A percentile compares a stretch with the other conserved stretches of the same genome.
phyloP scores from a whole-genome alignment of 2,797 vertebrate genomes.

The Syngnathus rostellatus region DNA sequence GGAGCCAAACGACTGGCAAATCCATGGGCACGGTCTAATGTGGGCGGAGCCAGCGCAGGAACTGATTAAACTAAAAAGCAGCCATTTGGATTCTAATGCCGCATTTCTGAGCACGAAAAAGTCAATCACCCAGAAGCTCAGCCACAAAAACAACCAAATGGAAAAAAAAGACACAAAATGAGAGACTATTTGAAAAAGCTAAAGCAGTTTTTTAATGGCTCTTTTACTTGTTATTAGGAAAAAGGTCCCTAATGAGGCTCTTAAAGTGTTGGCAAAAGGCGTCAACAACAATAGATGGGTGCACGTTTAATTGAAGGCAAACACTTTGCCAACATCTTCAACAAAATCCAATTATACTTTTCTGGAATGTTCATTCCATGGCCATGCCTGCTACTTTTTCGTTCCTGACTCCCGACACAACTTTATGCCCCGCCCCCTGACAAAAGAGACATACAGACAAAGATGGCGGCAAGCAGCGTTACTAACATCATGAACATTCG shows the following conservation, averaged over 20 bases:
- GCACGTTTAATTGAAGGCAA: neutral
- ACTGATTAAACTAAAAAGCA: neutral
- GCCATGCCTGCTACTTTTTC: slow-evolving; percentile 29
- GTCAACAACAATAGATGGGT: neutral
- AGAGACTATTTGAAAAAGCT: neutral
- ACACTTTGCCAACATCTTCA: neutral
- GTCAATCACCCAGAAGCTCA: neutral
- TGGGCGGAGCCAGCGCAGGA: neutral
- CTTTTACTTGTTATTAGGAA: slow-evolving; percentile 1
- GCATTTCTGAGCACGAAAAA: neutral
- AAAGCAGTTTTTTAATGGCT: neutral
- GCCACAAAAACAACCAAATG: slow-evolving; percentile 1
- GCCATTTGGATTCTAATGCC: neutral
- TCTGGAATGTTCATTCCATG: slow-evolving; percentile 2
- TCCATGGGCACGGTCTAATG: neutral
- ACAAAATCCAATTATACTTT: neutral
- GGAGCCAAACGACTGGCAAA: neutral
- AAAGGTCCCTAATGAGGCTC: neutral
- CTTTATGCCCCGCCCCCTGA: slow-evolving; percentile 38
- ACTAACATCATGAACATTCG: slow-evolving; percentile 28
- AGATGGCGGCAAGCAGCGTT: slow-evolving; percentile 24
- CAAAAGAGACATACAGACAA: slow-evolving; percentile 32
- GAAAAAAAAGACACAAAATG: slow-evolving; percentile 1
- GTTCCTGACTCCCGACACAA: slow-evolving; percentile 28
- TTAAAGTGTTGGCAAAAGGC: slow-evolving; percentile 4